Conservation (phyloP, 2,113 vertebrate genomes). For the Coturnix japonica region DNA sequence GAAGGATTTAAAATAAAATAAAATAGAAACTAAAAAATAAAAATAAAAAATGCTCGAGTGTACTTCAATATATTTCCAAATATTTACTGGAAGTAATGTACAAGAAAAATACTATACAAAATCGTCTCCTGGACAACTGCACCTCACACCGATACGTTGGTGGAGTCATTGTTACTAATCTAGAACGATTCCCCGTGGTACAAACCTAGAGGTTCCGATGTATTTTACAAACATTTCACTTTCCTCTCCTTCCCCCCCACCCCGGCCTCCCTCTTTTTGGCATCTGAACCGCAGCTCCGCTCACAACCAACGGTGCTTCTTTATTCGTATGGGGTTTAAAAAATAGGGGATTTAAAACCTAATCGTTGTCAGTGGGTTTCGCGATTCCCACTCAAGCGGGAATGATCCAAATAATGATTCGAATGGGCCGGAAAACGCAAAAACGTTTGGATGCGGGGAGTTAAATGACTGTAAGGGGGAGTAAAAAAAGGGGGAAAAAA, state of each 20-base stretch:
- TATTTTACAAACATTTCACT: conserved; percentile 77
- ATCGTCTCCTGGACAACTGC: conserved; percentile 95
- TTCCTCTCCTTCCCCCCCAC: background rate
- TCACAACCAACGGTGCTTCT: conserved; percentile 67
- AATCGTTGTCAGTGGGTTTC: conserved; percentile 48
- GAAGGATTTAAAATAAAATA: conserved; percentile 65
- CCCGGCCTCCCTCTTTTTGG: conserved; percentile 65
- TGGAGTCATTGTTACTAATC: conserved; percentile 86
- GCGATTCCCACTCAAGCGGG: conserved; percentile 50
- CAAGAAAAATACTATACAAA: conserved; percentile 99
- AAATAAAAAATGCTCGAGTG: conserved; percentile 81
- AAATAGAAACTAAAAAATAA: conserved; percentile 57
- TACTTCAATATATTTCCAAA: conserved; percentile 97
- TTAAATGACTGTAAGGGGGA: conserved; percentile 36
- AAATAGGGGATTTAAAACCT: conserved; percentile 53
- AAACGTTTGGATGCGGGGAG: conserved; percentile 18
- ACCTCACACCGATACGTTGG: conserved; percentile 87
- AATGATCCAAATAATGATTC: conserved; percentile 33
- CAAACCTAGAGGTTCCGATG: conserved; percentile 80
- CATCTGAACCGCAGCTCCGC: conserved; percentile 72
- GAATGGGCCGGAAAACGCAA: background rate
- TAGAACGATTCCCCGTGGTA: conserved; percentile 87
- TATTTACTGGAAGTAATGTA: conserved; percentile 99
- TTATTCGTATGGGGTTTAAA: conserved; percentile 58
- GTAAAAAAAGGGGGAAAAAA: no score